These are phyloP conservation scores for Micrasema longulum DNA, from an alignment of 1,140 invertebrate species.

Conservation along the genomic window DNA sequence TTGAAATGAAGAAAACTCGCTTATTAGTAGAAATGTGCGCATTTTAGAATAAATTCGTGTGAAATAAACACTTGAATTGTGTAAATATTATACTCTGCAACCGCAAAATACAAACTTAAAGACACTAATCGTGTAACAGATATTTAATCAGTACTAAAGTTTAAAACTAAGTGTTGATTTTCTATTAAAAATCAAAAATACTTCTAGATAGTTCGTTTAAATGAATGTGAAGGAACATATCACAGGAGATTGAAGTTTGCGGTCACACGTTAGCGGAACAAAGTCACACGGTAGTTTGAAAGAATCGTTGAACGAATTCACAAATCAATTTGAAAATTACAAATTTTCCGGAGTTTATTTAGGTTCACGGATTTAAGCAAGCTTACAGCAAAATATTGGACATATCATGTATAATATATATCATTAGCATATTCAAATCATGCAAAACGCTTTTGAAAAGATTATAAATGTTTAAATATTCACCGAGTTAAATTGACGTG, in stretches of 20 bases:
- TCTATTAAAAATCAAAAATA: too few relatives aligned
- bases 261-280: conserved; percentile 16
- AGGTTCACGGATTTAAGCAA: conserved; percentile 7
- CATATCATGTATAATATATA: conserved; percentile 38
- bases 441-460: conserved; percentile 21
- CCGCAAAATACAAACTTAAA: too few relatives aligned
- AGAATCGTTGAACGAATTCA: too few relatives aligned
- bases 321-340: too few relatives aligned
- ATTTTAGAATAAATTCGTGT: background rate
- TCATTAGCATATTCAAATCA: conserved; percentile 19
- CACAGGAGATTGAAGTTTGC: conserved; percentile 15
- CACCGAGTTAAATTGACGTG: too few relatives aligned
- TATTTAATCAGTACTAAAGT: too few relatives aligned
- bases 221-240: conserved; percentile 37
- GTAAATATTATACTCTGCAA: conserved; percentile 2
- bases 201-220: conserved; percentile 21
- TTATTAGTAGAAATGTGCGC: conserved; percentile 18
- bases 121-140: too few relatives aligned
- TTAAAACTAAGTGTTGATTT: too few relatives aligned
- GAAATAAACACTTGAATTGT: conserved; percentile 1
- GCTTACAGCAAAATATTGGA: conserved; percentile 13
- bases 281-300: conserved; percentile 16
- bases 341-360: too few relatives aligned
- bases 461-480: background rate
- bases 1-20: conserved; percentile 4